Percentiles rank a stretch among this genome's conserved stretches.
Conservation (phyloP, 2,888 invertebrate genomes). For the Ceraclea dissimilis region DNA sequence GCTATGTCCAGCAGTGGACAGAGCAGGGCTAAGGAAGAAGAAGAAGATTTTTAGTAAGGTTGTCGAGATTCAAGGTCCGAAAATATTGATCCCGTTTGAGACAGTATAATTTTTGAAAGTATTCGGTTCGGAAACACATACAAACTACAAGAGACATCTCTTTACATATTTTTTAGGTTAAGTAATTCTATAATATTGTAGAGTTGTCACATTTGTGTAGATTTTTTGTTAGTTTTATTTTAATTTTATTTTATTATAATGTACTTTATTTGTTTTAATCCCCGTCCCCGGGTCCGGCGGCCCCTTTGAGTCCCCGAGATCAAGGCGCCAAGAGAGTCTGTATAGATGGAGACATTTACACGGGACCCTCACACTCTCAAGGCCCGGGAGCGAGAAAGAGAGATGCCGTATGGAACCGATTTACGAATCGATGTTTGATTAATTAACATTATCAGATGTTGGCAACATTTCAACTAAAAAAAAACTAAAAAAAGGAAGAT, state of each 20-base stretch:
- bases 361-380: background rate
- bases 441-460: background rate
- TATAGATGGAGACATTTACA: background rate
- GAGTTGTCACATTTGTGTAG: background rate
- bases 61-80: too few species aligned
- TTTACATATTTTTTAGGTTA: too few species aligned
- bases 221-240: background rate
- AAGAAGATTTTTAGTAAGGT: too few species aligned
- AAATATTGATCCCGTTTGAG: too few species aligned
- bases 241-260: conserved; percentile 1
- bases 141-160: too few species aligned
- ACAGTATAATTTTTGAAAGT: too few species aligned
- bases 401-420: background rate
- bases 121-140: too few species aligned
- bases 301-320: background rate
- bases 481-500: too few species aligned
- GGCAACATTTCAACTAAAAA: too few species aligned
- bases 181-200: background rate
- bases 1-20: too few species aligned
- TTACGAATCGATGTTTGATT: background rate
- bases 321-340: background rate
- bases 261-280: conserved; percentile 1
- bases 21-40: too few species aligned
- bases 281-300: background rate
- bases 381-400: background rate